Evolutionary conservation across 2,797 vertebrate species (phyloP).

Genomic region (Leptatherina wallacei): DNA sequence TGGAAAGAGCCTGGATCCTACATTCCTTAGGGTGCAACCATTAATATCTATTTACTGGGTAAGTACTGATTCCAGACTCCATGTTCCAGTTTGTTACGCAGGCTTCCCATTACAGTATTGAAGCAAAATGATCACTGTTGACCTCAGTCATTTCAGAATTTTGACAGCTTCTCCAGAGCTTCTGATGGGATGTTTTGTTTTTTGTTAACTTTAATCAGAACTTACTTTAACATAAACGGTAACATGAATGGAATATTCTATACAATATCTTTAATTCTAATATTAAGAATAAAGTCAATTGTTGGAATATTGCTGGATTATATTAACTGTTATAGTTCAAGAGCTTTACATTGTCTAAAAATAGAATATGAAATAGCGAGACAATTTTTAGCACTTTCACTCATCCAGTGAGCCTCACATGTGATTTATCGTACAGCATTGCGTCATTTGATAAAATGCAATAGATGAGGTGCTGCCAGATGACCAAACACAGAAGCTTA

Average conservation of each 20-base stretch:
- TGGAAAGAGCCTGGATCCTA: neutral
- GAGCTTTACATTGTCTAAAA: neutral
- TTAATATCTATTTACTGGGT: neutral
- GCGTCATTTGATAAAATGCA: conserved; percentile 14
- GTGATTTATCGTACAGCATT: conserved; percentile 14
- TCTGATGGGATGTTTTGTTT: too few relatives aligned
- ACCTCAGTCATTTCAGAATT: too few relatives aligned
- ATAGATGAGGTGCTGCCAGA: conserved; percentile 19
- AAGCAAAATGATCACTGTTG: too few relatives aligned
- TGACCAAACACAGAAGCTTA: conserved; percentile 12
- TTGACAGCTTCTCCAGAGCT: too few relatives aligned
- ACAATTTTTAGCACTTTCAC: neutral
- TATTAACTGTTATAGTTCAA: too few relatives aligned
- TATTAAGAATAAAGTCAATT: too few relatives aligned
- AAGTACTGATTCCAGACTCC: neutral
- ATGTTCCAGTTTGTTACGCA: neutral
- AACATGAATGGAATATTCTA: too few relatives aligned
- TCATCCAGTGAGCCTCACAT: neutral
- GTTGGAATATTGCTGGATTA: too few relatives aligned
- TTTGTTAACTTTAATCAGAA: neutral
- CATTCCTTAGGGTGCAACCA: neutral
- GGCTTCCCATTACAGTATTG: neutral
- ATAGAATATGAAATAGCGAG: neutral
- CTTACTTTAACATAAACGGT: too few relatives aligned
- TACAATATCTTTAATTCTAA: too few relatives aligned